Base-by-base conservation (phyloP, 2,113 vertebrate genomes). In the Albula glossodonta region DNA sequence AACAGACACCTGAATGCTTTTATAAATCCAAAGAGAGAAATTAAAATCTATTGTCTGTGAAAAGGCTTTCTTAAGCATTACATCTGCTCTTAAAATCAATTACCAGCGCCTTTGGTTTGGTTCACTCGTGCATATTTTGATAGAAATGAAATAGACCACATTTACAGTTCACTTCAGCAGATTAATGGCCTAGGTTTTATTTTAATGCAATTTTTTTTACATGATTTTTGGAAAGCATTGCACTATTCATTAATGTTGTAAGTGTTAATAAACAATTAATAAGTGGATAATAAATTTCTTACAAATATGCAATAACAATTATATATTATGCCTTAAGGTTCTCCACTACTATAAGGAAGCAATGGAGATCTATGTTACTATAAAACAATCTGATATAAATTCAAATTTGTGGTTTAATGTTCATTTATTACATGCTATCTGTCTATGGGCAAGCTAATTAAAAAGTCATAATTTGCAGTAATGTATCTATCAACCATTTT, bases 41-140 rank as follows among this genome's bases (percentile, higher is more conserved):
- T 81, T 81, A 51, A 81, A 81, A 81, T n/a, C 51, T 25, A 52
- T 81, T 12, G n/a, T 51, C 49, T 52, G 50, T 81, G 80, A 81
- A 81, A 51, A n/a, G 80, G 77, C 25, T 78, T 78, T 51, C 48
- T 80, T 49, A 48, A 49, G 3, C 48, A 80, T n/a, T 81, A 11
- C 9, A 81, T 81, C 22, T 12, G 19, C 1, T 53, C 10, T 81
- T 51, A 81, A 81, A 81, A 81, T 51, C 50, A 22, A 80, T 51
- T 80, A 80, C 48, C 48, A 19, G 48, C 79, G 51, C 49, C 60
- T 66, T 66, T 66, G 60, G 60, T 66, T 66, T 66, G 15, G 3
- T 66, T 66, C 8, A 19, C 60, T 66, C 60, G 6, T 66, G 60
- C 60, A 66, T 5, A 3, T 66, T 66, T 66, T 19, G 60, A 66